Evolutionary conservation across 2,888 invertebrate species (phyloP).

Genomic region (Adela reaumurella): DNA sequence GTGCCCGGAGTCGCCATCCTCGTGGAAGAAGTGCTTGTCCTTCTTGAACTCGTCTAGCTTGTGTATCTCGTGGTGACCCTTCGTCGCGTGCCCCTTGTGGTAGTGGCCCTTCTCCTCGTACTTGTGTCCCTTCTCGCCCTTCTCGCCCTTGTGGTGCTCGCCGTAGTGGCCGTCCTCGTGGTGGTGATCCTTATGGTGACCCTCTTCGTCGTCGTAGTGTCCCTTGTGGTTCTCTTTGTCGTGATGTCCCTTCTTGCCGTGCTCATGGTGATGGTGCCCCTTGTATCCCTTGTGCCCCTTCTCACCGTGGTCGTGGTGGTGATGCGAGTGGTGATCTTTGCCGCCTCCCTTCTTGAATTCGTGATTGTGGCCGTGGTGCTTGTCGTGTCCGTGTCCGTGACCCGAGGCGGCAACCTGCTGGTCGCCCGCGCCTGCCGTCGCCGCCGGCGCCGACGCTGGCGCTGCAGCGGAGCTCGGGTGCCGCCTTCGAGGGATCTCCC

Average conservation of each 20-base stretch:
- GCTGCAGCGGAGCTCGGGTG: neutral
- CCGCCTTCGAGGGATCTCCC: constrained; percentile 1
- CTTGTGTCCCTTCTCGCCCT: constrained; percentile 64
- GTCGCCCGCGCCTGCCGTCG: constrained; percentile 17
- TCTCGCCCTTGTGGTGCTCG: constrained; percentile 62
- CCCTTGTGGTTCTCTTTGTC: constrained; percentile 65
- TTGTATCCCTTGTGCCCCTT: constrained; percentile 72
- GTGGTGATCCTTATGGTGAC: constrained; percentile 61
- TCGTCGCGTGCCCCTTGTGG: constrained; percentile 81
- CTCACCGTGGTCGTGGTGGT: constrained; percentile 63
- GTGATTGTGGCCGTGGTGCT: constrained; percentile 25
- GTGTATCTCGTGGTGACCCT: constrained; percentile 82
- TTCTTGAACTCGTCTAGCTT: constrained; percentile 84
- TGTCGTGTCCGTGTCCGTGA: constrained; percentile 42
- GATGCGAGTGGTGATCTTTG: constrained; percentile 62
- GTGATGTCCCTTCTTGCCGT: constrained; percentile 70
- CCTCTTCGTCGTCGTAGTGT: constrained; percentile 60
- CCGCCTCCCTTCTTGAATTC: constrained; percentile 63
- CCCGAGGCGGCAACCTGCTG: constrained; percentile 37
- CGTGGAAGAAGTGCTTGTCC: constrained; percentile 83
- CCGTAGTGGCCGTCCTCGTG: constrained; percentile 63
- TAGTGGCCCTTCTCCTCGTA: constrained; percentile 69
- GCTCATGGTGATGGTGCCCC: constrained; percentile 63
- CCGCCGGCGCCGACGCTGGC: neutral
- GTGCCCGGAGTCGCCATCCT: constrained; percentile 76